Base-by-base conservation (phyloP, 1,140 invertebrate species). In the Penaeus japonicus region DNA sequence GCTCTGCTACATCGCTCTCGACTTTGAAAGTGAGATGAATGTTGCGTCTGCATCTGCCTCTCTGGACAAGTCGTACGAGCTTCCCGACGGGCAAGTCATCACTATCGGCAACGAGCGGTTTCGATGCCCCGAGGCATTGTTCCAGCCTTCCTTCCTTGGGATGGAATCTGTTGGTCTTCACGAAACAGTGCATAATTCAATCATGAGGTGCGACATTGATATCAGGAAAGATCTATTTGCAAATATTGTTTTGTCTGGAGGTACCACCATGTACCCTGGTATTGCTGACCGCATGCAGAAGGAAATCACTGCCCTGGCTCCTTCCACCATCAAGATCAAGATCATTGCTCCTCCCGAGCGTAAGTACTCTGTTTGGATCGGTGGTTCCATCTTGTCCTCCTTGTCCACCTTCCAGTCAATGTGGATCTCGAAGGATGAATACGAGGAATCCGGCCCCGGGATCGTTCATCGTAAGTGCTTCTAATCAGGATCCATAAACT, bases 111-210 rank as follows among this genome's bases (percentile, higher is more conserved):
- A 73, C n/a, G 70, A 73, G n/a, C 70, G 70, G 2, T 73, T 73
- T 10, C 70, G 70, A 94, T 99, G 97, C 94, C 98, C 98, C 55
- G 98, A 99, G 92, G 96, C 96, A 83, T 93, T 97, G 89, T 97
- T 97, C 93, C 93, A 94, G 90, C 93, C 93, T 90, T 93, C 96
- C 79, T 97, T 97, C 95, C 92, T 97, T 93, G 96, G 96, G 91
- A 96, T 96, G 96, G 96, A 96, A 94, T 95, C 95, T 78, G 95
- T 94, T 91, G 96, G 96, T 90, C 96, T 96, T 92, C 96, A 96
- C 91, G 96, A 96, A 92, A 96, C 95, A 91, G 96, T 96, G 30
- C 95, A 94, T 93, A 94, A 95, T 92, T 94, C 93, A 75, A 95
- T 95, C 91, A 94, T 94, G 94, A 94, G 94, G 90, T 94, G 94